Evolutionary conservation across 2,797 vertebrate genomes (phyloP).

Genomic region (Eidolon dupreanum): DNA sequence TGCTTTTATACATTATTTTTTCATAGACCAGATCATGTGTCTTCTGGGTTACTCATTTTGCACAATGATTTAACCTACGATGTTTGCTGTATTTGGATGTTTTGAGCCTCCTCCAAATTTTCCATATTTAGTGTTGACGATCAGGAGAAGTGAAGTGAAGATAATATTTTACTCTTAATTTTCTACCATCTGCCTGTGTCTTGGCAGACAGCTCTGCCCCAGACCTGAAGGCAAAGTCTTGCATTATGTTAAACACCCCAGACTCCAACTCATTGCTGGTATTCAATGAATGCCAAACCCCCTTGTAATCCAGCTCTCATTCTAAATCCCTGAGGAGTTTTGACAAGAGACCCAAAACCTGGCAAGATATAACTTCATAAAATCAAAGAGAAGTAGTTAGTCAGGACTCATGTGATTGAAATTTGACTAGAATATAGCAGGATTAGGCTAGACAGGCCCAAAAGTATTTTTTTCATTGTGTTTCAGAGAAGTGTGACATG

Average conservation of each 20-base stretch:
- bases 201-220: neutral
- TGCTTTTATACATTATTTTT: neutral
- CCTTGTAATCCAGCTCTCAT: neutral
- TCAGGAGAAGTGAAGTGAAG: neutral
- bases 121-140: neutral
- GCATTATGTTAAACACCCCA: neutral
- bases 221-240: neutral
- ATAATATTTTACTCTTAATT: neutral
- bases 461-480: neutral
- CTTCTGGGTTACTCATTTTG: neutral
- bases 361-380: neutral
- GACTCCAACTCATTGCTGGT: neutral
- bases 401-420: neutral
- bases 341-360: neutral
- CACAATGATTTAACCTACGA: neutral
- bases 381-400: neutral
- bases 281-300: neutral
- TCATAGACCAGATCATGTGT: neutral
- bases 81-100: neutral
- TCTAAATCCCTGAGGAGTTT: neutral
- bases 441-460: neutral
- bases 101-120: neutral
- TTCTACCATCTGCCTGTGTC: neutral
- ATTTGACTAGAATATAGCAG: neutral
- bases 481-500: neutral